phyloP scores from a whole-genome alignment of 2,797 vertebrate species.

The Liasis olivaceus region DNA sequence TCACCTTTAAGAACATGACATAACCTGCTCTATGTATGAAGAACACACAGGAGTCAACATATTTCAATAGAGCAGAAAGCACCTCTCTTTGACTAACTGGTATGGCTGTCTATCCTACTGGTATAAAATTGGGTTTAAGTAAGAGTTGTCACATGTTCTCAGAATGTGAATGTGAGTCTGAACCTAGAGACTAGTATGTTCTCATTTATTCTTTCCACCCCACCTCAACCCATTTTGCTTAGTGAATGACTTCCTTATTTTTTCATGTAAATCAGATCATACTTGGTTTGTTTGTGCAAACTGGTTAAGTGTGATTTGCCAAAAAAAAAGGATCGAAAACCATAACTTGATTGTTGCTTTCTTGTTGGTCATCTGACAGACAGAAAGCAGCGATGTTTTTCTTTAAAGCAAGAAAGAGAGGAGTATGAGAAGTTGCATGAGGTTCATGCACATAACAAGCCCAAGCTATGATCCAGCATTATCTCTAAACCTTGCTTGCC shows the following conservation, averaged over 20 bases:
- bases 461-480: neutral
- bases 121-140: neutral
- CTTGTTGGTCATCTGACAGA: neutral
- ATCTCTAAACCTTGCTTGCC: neutral
- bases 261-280: neutral
- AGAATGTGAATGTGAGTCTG: neutral
- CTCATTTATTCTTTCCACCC: neutral
- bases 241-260: neutral
- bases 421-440: too few species aligned
- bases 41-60: neutral
- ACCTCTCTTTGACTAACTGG: neutral
- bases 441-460: neutral
- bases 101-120: neutral
- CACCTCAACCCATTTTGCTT: neutral
- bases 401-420: neutral
- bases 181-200: neutral
- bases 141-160: neutral
- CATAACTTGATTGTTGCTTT: neutral
- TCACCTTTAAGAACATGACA: neutral
- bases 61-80: neutral
- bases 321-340: neutral
- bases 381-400: neutral
- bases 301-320: neutral
- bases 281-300: neutral
- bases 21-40: neutral